Conservation (phyloP, 2,797 vertebrate species). For the Pipistrellus pipistrellus region DNA sequence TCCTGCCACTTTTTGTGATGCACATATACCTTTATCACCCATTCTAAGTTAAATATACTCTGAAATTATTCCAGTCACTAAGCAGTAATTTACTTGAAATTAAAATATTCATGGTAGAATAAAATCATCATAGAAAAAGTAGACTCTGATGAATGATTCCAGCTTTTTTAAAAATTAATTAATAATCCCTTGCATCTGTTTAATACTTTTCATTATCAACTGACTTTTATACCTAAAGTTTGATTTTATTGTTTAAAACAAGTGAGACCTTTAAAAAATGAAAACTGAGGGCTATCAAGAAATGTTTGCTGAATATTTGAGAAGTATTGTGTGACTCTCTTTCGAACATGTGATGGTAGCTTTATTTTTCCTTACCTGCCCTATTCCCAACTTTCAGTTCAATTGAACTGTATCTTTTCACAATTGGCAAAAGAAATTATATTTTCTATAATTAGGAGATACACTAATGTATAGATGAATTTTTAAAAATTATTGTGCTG, state of each 20-base stretch:
- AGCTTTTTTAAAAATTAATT: constrained; percentile 29
- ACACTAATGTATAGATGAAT: not conserved
- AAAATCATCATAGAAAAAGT: not conserved
- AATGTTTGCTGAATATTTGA: not conserved
- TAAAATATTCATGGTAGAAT: not conserved
- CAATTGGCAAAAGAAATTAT: not conserved
- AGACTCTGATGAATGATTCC: not conserved
- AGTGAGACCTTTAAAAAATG: not conserved
- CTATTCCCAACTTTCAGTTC: not conserved
- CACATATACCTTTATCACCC: not conserved
- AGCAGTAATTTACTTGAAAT: not conserved
- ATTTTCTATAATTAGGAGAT: not conserved
- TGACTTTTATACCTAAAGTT: not conserved
- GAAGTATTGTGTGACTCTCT: not conserved
- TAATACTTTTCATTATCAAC: not conserved
- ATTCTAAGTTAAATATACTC: constrained; percentile 1
- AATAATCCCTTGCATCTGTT: not conserved
- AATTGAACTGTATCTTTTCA: not conserved
- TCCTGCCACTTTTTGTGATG: not conserved
- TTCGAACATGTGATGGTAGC: not conserved
- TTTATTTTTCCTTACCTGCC: not conserved
- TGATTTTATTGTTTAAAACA: constrained; percentile 28
- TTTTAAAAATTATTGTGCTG: not conserved
- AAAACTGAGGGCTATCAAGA: not conserved
- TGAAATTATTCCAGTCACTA: not conserved